Evolutionary conservation across 1,140 invertebrate species (phyloP), one percentile per base, ranked within the genome.

Genomic region (Pogonognathellus flavescens): DNA sequence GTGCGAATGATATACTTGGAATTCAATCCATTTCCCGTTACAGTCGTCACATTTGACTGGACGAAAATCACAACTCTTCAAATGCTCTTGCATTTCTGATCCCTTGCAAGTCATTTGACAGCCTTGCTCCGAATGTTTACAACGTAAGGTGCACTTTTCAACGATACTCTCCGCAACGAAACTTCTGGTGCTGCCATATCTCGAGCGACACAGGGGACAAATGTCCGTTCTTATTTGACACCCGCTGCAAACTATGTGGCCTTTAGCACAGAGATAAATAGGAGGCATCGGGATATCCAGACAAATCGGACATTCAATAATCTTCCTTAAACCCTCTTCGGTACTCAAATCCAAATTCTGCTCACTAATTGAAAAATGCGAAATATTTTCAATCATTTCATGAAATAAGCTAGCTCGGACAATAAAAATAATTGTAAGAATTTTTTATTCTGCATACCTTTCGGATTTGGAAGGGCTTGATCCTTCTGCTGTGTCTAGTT

Each of bases 291-390:
- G 87, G 10, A 88, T 57, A 13, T 88, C 87, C 50, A 88, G 52
- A 41, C 87, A 88, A 18, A 88, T 82, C 7, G 87, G 87, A 62
- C 87, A 88, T 70, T 88, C 85, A 22, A 87, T 85, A 25, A 81
- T 53, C 49, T 86, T 86, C 18, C 80, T 53, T 6, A 86, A 31
- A 11, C 50, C 57, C 14, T 86, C 81, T 18, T 81, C 57, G 9
- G 81, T 66, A 13, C 80, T 80, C 14, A 86, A 82, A 9, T 85
- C 70, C n/a, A 76, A 18, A 76, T 76, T 25, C n/a, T 76, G 76
- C 41, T 82, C 84, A 41, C 31, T 41, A 41, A 41, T 41, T 41
- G 6, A 41, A 41, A 41, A 41, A 41, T n/a, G n/a, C n/a, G n/a
- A n/a, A 41, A 41, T 6, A 41, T 41, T 41, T 41, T 41, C 18